phyloP scores from a whole-genome alignment of 2,113 vertebrate species.

The Aldabrachelys gigantea region DNA sequence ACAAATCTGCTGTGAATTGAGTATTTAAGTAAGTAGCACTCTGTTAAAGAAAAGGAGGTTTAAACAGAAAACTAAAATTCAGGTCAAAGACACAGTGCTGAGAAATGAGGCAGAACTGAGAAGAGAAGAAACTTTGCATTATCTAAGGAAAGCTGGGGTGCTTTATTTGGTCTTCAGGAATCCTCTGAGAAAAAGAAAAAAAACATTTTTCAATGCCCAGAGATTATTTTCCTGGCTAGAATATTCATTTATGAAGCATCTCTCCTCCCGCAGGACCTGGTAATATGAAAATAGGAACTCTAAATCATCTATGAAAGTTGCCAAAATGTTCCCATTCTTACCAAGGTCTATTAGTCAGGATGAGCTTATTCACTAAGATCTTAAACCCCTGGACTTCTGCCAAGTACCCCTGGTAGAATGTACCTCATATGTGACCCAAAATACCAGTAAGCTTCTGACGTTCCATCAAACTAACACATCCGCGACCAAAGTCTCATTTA shows the following conservation, averaged over 20 bases:
- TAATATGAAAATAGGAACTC: conserved; percentile 21
- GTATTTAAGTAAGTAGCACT: background rate
- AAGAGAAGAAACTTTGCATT: conserved; percentile 13
- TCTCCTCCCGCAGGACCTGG: conserved; percentile 57
- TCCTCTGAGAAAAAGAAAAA: background rate
- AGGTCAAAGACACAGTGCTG: conserved; percentile 38
- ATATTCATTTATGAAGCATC: background rate
- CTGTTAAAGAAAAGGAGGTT: conserved; percentile 25
- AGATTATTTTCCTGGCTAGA: background rate
- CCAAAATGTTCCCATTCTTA: conserved; percentile 62
- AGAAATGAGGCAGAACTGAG: background rate
- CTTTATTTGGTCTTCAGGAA: conserved; percentile 46
- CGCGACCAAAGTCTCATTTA: background rate
- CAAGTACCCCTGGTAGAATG: conserved; percentile 57
- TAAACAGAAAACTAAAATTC: conserved; percentile 29
- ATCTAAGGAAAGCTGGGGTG: background rate
- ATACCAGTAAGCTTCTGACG: background rate
- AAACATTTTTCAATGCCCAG: background rate
- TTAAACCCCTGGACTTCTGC: conserved; percentile 58
- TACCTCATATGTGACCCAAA: conserved; percentile 48
- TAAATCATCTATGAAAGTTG: conserved; percentile 46
- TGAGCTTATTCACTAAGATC: conserved; percentile 36
- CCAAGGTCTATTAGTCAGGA: conserved; percentile 26
- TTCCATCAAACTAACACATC: background rate
- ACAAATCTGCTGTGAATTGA: conserved; percentile 26